These are phyloP conservation scores for Pandemis heparana DNA, from an alignment of 2,888 invertebrate species.

Conservation along the genomic window DNA sequence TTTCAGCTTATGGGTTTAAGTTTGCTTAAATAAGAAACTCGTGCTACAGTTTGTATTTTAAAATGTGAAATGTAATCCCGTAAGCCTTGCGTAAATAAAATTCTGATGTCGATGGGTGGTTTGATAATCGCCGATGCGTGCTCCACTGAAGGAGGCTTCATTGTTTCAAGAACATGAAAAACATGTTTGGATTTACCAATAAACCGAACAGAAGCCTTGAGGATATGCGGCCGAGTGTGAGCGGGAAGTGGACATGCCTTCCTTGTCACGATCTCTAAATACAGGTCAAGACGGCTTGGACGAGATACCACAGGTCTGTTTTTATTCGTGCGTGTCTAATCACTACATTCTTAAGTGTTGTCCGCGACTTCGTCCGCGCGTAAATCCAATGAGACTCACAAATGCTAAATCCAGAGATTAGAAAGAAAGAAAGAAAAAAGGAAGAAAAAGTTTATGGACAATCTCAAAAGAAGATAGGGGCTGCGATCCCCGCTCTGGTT, in stretches of 20 bases:
- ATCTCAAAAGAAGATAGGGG: too few relatives aligned
- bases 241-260: slow-evolving; percentile 16
- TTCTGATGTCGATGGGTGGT: slow-evolving; percentile 6
- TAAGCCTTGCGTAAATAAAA: not conserved
- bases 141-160: slow-evolving; percentile 31
- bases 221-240: slow-evolving; percentile 22
- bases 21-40: too few relatives aligned
- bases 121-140: slow-evolving; percentile 38
- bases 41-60: too few relatives aligned
- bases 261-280: slow-evolving; percentile 18
- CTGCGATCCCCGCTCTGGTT: too few relatives aligned
- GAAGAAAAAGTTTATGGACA: too few relatives aligned
- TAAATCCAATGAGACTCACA: too few relatives aligned
- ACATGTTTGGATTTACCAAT: slow-evolving; percentile 39
- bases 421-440: too few relatives aligned
- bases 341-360: too few relatives aligned
- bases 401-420: too few relatives aligned
- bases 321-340: too few relatives aligned
- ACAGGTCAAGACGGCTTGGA: not conserved
- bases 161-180: slow-evolving; percentile 42
- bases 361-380: too few relatives aligned
- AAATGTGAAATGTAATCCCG: not conserved
- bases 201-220: slow-evolving; percentile 37
- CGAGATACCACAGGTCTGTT: not conserved
- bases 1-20: too few relatives aligned